Percentiles rank a stretch among this genome's conserved stretches.
These are phyloP conservation scores for Allacma fusca DNA, from an alignment of 2,888 invertebrate genomes.

Conservation along the genomic window DNA sequence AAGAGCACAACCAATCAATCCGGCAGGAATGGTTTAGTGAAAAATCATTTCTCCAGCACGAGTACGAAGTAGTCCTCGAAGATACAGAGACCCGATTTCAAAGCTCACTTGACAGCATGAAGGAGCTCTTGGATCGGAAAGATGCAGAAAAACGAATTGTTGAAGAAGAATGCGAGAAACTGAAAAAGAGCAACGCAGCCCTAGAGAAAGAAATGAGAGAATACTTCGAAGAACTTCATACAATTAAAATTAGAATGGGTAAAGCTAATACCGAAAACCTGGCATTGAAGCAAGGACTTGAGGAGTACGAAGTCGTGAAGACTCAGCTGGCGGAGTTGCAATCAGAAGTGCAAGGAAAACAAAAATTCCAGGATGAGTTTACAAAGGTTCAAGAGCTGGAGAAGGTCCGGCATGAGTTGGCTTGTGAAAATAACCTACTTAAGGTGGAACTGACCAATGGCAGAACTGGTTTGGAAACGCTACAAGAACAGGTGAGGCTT, in stretches of 20 bases:
- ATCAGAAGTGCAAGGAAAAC: background rate
- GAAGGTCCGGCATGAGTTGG: too few species aligned
- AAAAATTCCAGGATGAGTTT: too few species aligned
- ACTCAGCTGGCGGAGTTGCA: too few species aligned
- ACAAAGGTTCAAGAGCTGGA: too few species aligned
- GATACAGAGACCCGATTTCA: background rate
- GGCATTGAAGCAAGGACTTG: background rate
- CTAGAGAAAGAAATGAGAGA: too few species aligned
- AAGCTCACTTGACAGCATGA: background rate
- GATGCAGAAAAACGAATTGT: background rate
- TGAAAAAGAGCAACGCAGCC: too few species aligned
- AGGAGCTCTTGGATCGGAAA: background rate
- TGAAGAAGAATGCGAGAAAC: background rate
- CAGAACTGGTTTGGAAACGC: too few species aligned
- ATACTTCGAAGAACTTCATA: too few species aligned
- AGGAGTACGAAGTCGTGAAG: background rate
- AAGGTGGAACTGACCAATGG: too few species aligned
- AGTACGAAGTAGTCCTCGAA: constrained; percentile 29
- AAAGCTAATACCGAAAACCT: background rate
- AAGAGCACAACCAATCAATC: constrained; percentile 30
- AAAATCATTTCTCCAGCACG: constrained; percentile 49
- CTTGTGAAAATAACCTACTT: too few species aligned
- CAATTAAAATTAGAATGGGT: background rate
- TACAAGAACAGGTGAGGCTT: too few species aligned
- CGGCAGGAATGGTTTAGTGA: constrained; percentile 42